A percentile compares a stretch with the other conserved stretches of the same genome.
Conservation (phyloP, 2,888 invertebrate genomes). For the Ormia ochracea region DNA sequence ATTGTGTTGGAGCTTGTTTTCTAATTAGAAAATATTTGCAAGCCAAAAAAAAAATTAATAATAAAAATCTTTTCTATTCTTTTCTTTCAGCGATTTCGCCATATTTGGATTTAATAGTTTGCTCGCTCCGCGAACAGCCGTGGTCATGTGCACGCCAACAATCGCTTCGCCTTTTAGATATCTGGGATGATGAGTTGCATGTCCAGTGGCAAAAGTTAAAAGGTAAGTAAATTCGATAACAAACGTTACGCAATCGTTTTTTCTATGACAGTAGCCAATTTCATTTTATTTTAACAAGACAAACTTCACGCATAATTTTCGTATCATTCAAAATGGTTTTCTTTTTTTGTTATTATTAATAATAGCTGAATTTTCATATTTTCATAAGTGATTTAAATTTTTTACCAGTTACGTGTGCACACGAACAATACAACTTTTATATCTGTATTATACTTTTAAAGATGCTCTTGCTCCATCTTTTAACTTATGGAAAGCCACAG, state of each 20-base stretch:
- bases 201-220: conserved; percentile 75
- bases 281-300: background rate
- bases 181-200: conserved; percentile 72
- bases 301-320: background rate
- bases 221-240: conserved; percentile 70
- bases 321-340: background rate
- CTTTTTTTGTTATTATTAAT: background rate
- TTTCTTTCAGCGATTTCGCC: conserved; percentile 76
- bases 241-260: too few species aligned
- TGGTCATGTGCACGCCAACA: conserved; percentile 80
- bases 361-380: background rate
- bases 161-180: conserved; percentile 78
- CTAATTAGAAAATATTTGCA: background rate
- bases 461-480: background rate
- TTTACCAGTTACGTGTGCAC: background rate
- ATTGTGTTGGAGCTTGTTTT: background rate
- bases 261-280: background rate
- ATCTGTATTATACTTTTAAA: background rate
- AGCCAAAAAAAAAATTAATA: background rate
- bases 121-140: conserved; percentile 78
- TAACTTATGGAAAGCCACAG: too few species aligned
- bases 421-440: background rate
- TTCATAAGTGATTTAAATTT: background rate
- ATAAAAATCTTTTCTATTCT: background rate
- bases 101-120: conserved; percentile 79